Evolutionary conservation across 1,140 invertebrate genomes (phyloP).

Genomic region (Thaumatotibia leucotreta): DNA sequence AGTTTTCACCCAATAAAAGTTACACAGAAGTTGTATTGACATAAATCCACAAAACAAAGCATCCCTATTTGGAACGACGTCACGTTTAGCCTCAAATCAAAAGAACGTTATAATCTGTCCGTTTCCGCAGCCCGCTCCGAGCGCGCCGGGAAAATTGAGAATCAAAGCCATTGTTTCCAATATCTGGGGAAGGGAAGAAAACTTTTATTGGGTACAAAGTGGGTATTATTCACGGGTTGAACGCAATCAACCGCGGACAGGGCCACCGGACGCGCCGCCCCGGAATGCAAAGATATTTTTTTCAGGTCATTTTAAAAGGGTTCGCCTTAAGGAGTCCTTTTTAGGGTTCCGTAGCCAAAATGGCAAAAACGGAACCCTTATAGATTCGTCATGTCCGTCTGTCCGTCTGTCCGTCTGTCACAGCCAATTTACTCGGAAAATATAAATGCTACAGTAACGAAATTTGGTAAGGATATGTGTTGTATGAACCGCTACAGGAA

Average conservation of each 20-base stretch:
- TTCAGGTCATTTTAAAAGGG: slow-evolving; percentile 65
- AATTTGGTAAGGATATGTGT: no score
- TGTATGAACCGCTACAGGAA: no score
- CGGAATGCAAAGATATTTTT: slow-evolving; percentile 71
- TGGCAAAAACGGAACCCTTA: no score
- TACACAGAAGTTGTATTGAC: neutral
- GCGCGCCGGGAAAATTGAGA: slow-evolving; percentile 52
- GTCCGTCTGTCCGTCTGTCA: no score
- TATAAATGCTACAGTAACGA: no score
- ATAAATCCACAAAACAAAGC: slow-evolving; percentile 13
- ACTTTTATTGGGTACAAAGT: slow-evolving; percentile 72
- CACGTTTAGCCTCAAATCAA: slow-evolving; percentile 62
- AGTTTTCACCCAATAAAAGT: neutral
- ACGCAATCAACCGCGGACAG: slow-evolving; percentile 44
- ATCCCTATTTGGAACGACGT: slow-evolving; percentile 52
- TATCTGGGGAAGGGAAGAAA: slow-evolving; percentile 52
- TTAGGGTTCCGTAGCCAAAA: no score
- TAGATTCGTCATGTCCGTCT: no score
- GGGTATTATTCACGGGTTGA: slow-evolving; percentile 59
- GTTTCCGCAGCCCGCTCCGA: slow-evolving; percentile 35
- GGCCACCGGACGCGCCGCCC: slow-evolving; percentile 49
- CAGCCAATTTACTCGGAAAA: no score
- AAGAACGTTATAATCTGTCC: slow-evolving; percentile 54
- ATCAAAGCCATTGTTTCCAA: slow-evolving; percentile 71
- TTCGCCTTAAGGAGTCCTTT: slow-evolving; percentile 57